phyloP scores from a whole-genome alignment of 2,113 vertebrate genomes.

The Pandion haliaetus region DNA sequence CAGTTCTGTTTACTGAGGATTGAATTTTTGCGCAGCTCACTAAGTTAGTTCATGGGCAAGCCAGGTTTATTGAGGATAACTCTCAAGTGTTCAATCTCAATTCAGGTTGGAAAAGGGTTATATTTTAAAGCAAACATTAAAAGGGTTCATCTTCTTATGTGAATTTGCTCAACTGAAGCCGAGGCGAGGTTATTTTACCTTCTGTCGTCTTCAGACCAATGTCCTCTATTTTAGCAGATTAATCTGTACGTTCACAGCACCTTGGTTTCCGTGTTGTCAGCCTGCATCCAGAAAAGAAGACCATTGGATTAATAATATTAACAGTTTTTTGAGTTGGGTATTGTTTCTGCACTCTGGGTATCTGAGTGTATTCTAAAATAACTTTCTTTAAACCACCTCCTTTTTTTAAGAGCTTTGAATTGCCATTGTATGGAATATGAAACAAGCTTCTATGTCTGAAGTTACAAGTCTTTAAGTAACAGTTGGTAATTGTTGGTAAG shows the following conservation, averaged over 20 bases:
- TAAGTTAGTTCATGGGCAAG: background rate
- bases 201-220: background rate
- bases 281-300: background rate
- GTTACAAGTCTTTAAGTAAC: background rate
- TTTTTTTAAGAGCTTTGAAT: background rate
- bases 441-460: background rate
- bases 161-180: background rate
- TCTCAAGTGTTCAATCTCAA: background rate
- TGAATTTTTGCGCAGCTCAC: background rate
- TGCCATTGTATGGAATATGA: accelerated
- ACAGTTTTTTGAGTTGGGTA: background rate
- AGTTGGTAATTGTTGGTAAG: background rate
- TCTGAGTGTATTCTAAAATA: background rate
- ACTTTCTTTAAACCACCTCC: background rate
- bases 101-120: background rate
- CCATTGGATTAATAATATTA: background rate
- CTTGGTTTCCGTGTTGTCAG: background rate
- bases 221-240: background rate
- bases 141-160: accelerated
- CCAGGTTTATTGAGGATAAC: too few relatives aligned
- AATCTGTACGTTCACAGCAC: background rate
- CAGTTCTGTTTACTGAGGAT: background rate
- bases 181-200: background rate
- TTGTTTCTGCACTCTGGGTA: background rate
- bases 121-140: background rate